Conservation (phyloP, 2,113 vertebrate genomes). For the Pteropus alecto region DNA sequence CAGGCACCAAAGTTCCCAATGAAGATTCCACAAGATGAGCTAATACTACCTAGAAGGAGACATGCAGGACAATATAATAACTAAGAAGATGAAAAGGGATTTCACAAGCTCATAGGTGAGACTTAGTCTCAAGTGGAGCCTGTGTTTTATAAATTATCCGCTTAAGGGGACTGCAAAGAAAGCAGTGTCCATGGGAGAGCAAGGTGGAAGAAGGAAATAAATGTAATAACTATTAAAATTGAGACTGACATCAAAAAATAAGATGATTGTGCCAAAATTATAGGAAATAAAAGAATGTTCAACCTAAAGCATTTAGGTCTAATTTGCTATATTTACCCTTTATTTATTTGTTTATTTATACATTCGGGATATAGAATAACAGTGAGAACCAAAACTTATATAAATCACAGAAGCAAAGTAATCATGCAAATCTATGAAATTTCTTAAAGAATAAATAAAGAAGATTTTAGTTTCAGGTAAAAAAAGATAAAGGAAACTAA, state of each 20-base stretch:
- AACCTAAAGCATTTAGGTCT: background rate
- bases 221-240: constrained; percentile 3
- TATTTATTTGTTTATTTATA: background rate
- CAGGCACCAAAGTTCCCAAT: background rate
- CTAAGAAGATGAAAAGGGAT: background rate
- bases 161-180: background rate
- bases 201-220: background rate
- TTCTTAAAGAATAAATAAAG: background rate
- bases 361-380: background rate
- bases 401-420: background rate
- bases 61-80: background rate
- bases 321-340: constrained; percentile 4
- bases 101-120: background rate
- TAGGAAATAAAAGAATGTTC: background rate
- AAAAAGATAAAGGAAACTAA: background rate
- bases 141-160: background rate
- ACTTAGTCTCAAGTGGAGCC: background rate
- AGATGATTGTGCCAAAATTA: background rate
- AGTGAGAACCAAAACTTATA: background rate
- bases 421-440: background rate
- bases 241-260: background rate
- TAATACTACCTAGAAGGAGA: background rate
- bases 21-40: background rate
- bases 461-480: background rate
- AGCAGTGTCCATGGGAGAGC: background rate